Base-by-base conservation (phyloP, 2,888 invertebrate species). In the Brachyopa scutellaris region DNA sequence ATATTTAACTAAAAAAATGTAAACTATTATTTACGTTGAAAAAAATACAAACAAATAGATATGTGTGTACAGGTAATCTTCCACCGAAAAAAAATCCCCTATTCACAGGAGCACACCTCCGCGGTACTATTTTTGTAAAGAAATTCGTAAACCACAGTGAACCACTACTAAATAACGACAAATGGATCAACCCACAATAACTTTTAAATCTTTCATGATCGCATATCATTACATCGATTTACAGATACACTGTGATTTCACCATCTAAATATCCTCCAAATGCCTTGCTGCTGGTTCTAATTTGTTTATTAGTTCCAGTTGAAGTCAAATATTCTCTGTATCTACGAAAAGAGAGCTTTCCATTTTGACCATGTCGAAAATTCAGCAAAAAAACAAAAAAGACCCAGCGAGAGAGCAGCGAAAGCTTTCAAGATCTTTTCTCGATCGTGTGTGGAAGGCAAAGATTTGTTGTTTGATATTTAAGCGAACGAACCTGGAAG, bases 401-500 rank as follows among this genome's bases (percentile, higher is more conserved):
- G 26, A 6, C 26, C 3, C 4, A 26, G 26, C 26, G 19, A 31
- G 51, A 64, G 29, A 59, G 26, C 4, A 5, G 26, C 3, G 31
- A 23, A 26, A 78, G 79, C 66, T 78, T 66, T 21, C 13, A 13
- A 42, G 59, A 70, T 57, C 33, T 3, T 31, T 47, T 64, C 21
- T 40, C 17, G 38, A 26, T 64, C 4, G 17, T 1, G n/a, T 31
- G n/a, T 4, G 17, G 3, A 29, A 40, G 9, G 9, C 2, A 38
- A 26, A 57, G 57, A 74, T 53, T 31, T 29, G 8, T n/a, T 45
- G 49, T 67, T 79, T 5, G 26, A 80, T 80, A 80, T 80, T 76
- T 80, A 80, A 80, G 45, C 57, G 64, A 57, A 64, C 15, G 64
- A 38, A 70, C 26, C 69, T 53, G 62, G 8, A 57, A 45, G 36